Percentiles rank a stretch among this genome's conserved stretches.
Evolutionary conservation across 2,797 vertebrate genomes (phyloP).

Genomic region (Petrocephalus sullivani): DNA sequence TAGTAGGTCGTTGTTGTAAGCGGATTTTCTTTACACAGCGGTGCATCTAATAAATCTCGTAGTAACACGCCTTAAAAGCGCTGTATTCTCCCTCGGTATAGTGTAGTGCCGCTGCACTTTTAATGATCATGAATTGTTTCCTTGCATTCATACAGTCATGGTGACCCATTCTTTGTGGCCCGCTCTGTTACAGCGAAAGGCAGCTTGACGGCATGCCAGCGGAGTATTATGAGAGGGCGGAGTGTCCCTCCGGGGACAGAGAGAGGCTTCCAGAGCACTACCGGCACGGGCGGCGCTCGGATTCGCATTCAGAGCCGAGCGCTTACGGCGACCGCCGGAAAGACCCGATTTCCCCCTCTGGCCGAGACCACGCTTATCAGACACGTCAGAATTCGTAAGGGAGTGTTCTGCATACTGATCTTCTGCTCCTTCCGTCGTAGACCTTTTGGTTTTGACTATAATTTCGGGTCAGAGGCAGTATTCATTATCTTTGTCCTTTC

Average conservation of each 20-base stretch:
- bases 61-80: background rate
- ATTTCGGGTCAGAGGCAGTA: background rate
- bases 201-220: slow-evolving; percentile 43
- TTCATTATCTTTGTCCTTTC: background rate
- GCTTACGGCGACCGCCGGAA: slow-evolving; percentile 35
- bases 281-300: slow-evolving; percentile 34
- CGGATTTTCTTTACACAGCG: background rate
- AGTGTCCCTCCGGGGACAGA: slow-evolving; percentile 25
- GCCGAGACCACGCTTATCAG: slow-evolving; percentile 23
- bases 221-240: slow-evolving; percentile 40
- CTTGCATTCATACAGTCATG: background rate
- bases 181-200: background rate
- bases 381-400: slow-evolving; percentile 47
- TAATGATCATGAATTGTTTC: background rate
- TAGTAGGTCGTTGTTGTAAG: background rate
- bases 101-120: background rate
- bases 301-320: slow-evolving; percentile 36
- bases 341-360: slow-evolving; percentile 40
- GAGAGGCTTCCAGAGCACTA: slow-evolving; percentile 25
- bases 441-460: background rate
- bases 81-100: background rate
- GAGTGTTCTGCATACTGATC: background rate
- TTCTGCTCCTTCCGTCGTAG: background rate
- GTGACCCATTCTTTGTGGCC: background rate
- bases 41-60: background rate